Base-by-base conservation (phyloP, 2,888 invertebrate genomes). In the Saturnia japonica region DNA sequence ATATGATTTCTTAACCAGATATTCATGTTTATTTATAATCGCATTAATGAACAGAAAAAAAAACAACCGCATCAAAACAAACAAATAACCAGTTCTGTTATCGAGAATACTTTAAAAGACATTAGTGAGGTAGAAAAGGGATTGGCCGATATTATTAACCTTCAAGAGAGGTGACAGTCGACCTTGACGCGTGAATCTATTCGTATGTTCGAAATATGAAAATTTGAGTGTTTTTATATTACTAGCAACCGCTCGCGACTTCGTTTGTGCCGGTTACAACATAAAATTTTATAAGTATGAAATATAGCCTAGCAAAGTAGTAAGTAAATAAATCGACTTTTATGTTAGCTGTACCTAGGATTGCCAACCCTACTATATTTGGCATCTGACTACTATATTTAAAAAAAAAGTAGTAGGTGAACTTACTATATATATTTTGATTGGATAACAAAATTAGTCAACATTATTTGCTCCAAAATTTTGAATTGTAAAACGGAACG, bases 131-230 rank as follows among this genome's bases (percentile, higher is more conserved):
- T 60, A 14, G 57, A 14, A 28, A 60, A 28, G 57, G 57, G 57
- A 74, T 74, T 75, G 73, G 68, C 45, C 67, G 66, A 25, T 73
- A 73, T 76, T 73, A 75, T 77, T 75, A 72, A 72, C 68, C 67
- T 28, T 71, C 72, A 64, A 68, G 74, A 71, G 74, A 74, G 71
- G 72, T 70, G 74, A 47, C 72, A 54, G 47, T 71, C 70, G 69
- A 73, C 73, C 67, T 43, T 62, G 19, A 34, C 51, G 68, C 34
- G 40, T 22, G 51, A 51, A 51, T 14, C 11, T 34, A 34, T 6
- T 43, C 19, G 19, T 54, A 67, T 60, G 22, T 64, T 64, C 40
- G 34, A 40, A 40, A 40, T 64, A 64, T n/a, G 64, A 64, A 64
- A 64, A n/a, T 40, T 28, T 25, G 8, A 60, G 14, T 14, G 25